phyloP scores from a whole-genome alignment of 2,888 invertebrate genomes.

The Tuta absoluta region DNA sequence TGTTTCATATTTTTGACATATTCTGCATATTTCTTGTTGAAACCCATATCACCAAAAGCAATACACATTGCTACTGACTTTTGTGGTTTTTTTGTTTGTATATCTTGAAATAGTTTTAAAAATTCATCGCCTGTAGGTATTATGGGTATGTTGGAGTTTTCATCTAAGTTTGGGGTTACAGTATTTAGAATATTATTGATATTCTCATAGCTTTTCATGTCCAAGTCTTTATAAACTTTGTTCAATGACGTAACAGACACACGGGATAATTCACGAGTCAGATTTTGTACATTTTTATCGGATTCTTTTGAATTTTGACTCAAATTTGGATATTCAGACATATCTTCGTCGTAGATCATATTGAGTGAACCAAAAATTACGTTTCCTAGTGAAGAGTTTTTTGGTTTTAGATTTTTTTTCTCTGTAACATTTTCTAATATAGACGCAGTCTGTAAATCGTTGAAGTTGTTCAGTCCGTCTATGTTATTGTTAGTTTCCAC shows the following conservation, averaged over 20 bases:
- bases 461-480: neutral
- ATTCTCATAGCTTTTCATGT: slow-evolving; percentile 56
- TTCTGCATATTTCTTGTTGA: slow-evolving; percentile 57
- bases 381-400: slow-evolving; percentile 40
- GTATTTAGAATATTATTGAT: slow-evolving; percentile 12
- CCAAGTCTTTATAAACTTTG: slow-evolving; percentile 64
- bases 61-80: slow-evolving; percentile 52
- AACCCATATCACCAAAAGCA: slow-evolving; percentile 63
- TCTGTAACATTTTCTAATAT: neutral
- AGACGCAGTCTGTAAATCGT: neutral
- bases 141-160: slow-evolving; percentile 36
- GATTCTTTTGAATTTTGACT: slow-evolving; percentile 38
- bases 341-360: slow-evolving; percentile 52
- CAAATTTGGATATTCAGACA: slow-evolving; percentile 32
- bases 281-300: slow-evolving; percentile 30
- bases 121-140: slow-evolving; percentile 52
- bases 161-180: neutral
- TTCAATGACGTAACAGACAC: slow-evolving; percentile 54
- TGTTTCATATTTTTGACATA: slow-evolving; percentile 42
- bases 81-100: slow-evolving; percentile 23
- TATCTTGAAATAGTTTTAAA: slow-evolving; percentile 49
- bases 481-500: neutral
- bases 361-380: slow-evolving; percentile 58
- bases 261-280: slow-evolving; percentile 46
- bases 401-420: neutral